phyloP scores from a whole-genome alignment of 2,888 invertebrate genomes.

The Cephalotes varians region DNA sequence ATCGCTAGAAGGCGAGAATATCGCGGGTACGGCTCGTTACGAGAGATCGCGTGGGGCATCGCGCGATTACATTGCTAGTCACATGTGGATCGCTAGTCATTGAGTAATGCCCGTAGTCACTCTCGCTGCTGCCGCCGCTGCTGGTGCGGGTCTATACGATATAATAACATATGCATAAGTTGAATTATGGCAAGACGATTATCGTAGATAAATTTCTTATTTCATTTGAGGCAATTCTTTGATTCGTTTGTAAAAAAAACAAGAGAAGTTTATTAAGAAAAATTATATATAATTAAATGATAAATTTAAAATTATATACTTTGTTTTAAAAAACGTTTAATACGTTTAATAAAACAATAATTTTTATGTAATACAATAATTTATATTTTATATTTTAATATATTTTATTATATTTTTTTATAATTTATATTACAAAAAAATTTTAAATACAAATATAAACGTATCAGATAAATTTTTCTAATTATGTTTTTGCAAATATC shows the following conservation, averaged over 20 bases:
- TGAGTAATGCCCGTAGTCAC: constrained; percentile 73
- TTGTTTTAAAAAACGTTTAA: no score
- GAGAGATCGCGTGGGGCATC: constrained; percentile 4
- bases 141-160: constrained; percentile 72
- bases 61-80: constrained; percentile 56
- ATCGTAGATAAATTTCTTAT: not conserved
- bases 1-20: not conserved
- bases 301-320: no score
- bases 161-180: constrained; percentile 75
- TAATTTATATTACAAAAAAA: not conserved
- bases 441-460: not conserved
- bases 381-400: no score
- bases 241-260: not conserved
- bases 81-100: constrained; percentile 66
- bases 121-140: constrained; percentile 69
- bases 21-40: not conserved
- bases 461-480: not conserved
- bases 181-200: constrained; percentile 51
- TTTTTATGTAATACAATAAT: not conserved
- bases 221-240: not conserved
- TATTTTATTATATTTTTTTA: no score
- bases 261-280: not conserved
- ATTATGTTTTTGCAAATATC: not conserved
- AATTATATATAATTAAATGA: no score
- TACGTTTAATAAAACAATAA: not conserved